Evolutionary conservation across 2,888 invertebrate species (phyloP).

Genomic region (Cheilosia vernalis): DNA sequence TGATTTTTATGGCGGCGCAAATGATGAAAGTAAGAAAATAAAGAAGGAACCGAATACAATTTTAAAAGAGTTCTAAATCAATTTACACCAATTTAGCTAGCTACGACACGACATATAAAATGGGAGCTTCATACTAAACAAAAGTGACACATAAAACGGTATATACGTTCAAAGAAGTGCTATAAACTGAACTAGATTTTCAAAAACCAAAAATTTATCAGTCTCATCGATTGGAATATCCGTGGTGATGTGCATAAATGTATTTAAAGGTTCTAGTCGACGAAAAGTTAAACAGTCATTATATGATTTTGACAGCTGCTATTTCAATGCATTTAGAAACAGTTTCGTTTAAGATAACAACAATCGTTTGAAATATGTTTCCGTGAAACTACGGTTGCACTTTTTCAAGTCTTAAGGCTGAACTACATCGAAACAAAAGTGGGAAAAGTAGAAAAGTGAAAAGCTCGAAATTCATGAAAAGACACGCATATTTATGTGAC

Average conservation of each 20-base stretch:
- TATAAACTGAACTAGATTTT: background rate
- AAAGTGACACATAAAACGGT: conserved; percentile 1
- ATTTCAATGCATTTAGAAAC: too few species aligned
- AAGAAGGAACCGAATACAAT: conserved; percentile 61
- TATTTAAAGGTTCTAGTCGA: background rate
- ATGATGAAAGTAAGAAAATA: conserved; percentile 65
- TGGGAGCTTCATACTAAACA: background rate
- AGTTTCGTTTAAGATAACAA: too few species aligned
- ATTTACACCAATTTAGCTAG: conserved; percentile 64
- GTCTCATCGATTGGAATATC: background rate
- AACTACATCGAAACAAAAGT: too few species aligned
- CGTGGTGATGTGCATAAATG: background rate
- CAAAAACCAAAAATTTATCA: background rate
- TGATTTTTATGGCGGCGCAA: conserved; percentile 48
- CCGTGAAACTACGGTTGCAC: too few species aligned
- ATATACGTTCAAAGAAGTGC: conserved; percentile 2
- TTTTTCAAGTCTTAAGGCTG: too few species aligned
- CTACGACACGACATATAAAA: conserved; percentile 52
- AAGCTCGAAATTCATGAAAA: too few species aligned
- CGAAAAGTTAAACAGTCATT: too few species aligned
- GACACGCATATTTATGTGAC: too few species aligned
- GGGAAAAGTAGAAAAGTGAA: too few species aligned
- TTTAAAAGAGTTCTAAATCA: conserved; percentile 47
- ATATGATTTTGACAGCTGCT: too few species aligned
- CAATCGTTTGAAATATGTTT: too few species aligned